A percentile compares a stretch with the other conserved stretches of the same genome.
phyloP scores from a whole-genome alignment of 2,113 vertebrate genomes.

The Perca schrenkii region DNA sequence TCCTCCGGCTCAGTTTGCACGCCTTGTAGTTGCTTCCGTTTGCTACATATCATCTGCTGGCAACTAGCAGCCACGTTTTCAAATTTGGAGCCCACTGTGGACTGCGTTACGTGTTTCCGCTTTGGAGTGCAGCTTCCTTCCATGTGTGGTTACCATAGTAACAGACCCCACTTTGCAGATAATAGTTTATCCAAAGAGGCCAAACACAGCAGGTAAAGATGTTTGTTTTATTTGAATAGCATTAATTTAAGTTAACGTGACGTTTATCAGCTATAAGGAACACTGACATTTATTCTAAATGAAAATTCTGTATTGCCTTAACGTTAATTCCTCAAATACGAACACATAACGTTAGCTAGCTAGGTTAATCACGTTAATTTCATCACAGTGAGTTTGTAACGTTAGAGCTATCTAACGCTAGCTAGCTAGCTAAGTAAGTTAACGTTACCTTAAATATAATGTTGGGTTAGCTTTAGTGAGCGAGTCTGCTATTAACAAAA shows the following conservation, averaged over 20 bases:
- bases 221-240: background rate
- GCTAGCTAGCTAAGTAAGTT: too few species aligned
- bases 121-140: background rate
- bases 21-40: background rate
- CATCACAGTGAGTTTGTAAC: background rate
- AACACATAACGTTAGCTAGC: background rate
- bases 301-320: background rate
- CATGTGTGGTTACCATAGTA: slow-evolving; percentile 60
- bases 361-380: background rate
- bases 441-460: background rate
- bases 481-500: background rate
- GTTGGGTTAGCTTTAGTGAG: background rate
- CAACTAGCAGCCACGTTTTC: slow-evolving; percentile 52
- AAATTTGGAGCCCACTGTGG: slow-evolving; percentile 74
- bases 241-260: background rate
- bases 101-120: slow-evolving; percentile 63
- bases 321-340: background rate
- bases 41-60: background rate
- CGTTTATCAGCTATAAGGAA: background rate
- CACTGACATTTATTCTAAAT: background rate
- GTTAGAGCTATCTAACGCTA: too few species aligned
- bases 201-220: slow-evolving; percentile 26
- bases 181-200: background rate
- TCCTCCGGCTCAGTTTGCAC: background rate
- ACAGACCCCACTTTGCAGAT: background rate